phyloP scores from a whole-genome alignment of 2,797 vertebrate species.

The Eulemur mongoz region DNA sequence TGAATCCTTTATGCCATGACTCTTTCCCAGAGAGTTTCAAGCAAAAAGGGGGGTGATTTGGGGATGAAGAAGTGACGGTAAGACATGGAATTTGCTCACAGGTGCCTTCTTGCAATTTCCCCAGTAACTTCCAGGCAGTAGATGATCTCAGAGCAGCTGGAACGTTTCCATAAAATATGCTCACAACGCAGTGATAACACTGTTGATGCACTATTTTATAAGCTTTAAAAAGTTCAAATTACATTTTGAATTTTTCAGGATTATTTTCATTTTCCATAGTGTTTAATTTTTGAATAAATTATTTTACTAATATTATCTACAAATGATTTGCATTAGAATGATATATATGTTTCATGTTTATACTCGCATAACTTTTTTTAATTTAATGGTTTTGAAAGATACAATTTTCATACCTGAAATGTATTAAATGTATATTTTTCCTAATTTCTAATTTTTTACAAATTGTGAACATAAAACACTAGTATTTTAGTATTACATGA shows the following conservation, averaged over 20 bases:
- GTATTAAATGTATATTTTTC: not conserved
- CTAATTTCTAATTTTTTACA: not conserved
- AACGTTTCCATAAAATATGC: not conserved
- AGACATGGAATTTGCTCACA: too few species aligned
- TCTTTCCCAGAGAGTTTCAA: not conserved
- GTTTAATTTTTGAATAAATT: not conserved
- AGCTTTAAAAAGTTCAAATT: not conserved
- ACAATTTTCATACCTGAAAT: conserved; percentile 20
- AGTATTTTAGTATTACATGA: not conserved
- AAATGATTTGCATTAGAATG: not conserved
- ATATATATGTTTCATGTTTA: not conserved
- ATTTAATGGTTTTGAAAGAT: not conserved
- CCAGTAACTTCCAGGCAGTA: not conserved
- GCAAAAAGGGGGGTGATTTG: not conserved
- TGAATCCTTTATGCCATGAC: not conserved
- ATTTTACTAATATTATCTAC: not conserved
- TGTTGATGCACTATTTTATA: not conserved
- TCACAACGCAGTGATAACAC: not conserved
- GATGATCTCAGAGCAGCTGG: not conserved
- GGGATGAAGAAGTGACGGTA: rapidly evolving
- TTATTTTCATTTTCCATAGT: not conserved
- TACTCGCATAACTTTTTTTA: not conserved
- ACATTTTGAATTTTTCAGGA: not conserved
- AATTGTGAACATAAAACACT: not conserved
- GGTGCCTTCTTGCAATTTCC: not conserved